Conservation (phyloP, 2,888 invertebrate species). For the Aleiodes alternator region DNA sequence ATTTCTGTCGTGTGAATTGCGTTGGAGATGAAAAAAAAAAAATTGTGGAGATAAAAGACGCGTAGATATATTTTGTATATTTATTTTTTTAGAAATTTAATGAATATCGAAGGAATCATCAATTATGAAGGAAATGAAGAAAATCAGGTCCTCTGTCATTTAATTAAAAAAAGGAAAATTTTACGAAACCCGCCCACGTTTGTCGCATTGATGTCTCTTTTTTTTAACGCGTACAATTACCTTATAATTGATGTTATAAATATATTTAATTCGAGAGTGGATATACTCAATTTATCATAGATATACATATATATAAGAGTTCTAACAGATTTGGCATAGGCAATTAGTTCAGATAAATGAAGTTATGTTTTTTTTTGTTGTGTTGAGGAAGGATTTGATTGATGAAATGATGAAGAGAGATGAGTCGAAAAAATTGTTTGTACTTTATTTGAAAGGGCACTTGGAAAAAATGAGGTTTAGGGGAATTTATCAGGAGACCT, state of each 20-base stretch:
- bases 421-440: neutral
- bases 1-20: constrained; percentile 1
- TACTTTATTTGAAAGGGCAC: neutral
- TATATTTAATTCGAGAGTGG: constrained; percentile 59
- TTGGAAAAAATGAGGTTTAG: no score
- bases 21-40: neutral
- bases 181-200: constrained; percentile 44
- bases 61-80: constrained; percentile 56
- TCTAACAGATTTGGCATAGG: neutral
- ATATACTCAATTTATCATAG: neutral
- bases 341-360: neutral
- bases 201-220: constrained; percentile 48
- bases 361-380: constrained; percentile 5
- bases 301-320: neutral
- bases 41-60: constrained; percentile 44
- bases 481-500: no score
- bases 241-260: constrained; percentile 59
- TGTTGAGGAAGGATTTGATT: neutral
- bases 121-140: constrained; percentile 3
- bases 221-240: constrained; percentile 60
- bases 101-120: neutral
- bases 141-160: constrained; percentile 21
- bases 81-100: constrained; percentile 61
- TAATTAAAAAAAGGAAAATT: neutral
- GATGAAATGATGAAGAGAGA: neutral